Percentiles rank a stretch among this genome's conserved stretches.
Evolutionary conservation across 2,888 invertebrate genomes (phyloP).

Genomic region (Eupithecia abbreviata): DNA sequence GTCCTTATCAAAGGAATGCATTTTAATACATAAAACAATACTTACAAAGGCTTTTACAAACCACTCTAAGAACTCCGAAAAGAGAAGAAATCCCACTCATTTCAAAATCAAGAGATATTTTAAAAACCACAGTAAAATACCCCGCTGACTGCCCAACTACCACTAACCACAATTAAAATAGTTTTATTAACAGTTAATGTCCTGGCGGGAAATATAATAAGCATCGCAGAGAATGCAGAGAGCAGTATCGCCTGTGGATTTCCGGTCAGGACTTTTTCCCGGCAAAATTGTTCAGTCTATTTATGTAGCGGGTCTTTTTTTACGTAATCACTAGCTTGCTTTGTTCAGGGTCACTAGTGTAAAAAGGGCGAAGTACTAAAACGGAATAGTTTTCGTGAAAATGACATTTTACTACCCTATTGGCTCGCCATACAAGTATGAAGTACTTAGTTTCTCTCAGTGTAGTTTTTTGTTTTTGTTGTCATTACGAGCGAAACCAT

Average conservation of each 20-base stretch:
- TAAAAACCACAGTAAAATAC: not conserved
- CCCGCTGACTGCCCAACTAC: not conserved
- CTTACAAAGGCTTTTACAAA: too few species aligned
- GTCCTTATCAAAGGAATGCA: too few species aligned
- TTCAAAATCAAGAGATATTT: not conserved
- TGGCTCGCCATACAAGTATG: not conserved
- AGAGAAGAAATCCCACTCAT: too few species aligned
- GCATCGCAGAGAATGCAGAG: conserved; percentile 52
- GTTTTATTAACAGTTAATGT: conserved; percentile 62
- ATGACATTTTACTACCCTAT: not conserved
- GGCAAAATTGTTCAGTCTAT: not conserved
- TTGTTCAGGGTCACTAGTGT: not conserved
- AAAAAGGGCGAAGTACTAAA: not conserved
- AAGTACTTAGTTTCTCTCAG: too few species aligned
- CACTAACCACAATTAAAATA: conserved; percentile 56
- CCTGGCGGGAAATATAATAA: conserved; percentile 76
- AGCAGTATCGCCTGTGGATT: conserved; percentile 48
- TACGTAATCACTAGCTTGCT: not conserved
- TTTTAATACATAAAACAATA: too few species aligned
- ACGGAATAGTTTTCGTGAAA: not conserved
- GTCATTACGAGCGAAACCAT: too few species aligned
- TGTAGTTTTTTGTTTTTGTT: too few species aligned
- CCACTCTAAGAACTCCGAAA: too few species aligned
- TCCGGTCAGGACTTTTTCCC: conserved; percentile 56
- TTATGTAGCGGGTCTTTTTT: not conserved